Evolutionary conservation across 2,888 invertebrate species (phyloP), one percentile per base, ranked within the genome.

Genomic region (Digitonthophagus gazella): DNA sequence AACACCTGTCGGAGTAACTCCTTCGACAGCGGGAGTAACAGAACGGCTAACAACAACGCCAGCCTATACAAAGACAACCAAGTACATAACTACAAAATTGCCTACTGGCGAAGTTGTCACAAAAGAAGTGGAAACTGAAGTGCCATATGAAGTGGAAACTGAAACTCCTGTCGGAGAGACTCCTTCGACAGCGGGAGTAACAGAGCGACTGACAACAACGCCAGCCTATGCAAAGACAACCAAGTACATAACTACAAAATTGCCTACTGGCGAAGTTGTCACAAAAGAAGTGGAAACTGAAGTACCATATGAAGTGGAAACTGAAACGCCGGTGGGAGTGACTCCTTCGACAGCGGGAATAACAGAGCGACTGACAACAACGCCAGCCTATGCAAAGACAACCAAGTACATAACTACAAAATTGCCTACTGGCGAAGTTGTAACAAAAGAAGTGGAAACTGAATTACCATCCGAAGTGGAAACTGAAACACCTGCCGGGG

Each of bases 391-490:
- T 44, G 54, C 65, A 22, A 64, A 2, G 6, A 64, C 64, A 64
- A 70, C 5, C n/a, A 20, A n/a, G 5, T 2, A 11, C 54, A 16
- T 15, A 65, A 66, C 64, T n/a, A 66, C 15, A 54, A 66, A 66
- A 15, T 2, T 18, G 56, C 68, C 18, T 11, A 64, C 18, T 64
- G 22, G 15, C 3, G 64, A 64, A 19, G 16, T 5, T 20, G 19
- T 18, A 64, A 16, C 64, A 64, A 64, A 14, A 15, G 1, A 64
- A 16, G 2, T 64, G 8, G 8, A 14, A 3, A 18, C 64, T 3
- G 64, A 16, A 64, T 15, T 28, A 44, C 63, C 64, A 54, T 6
- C 4, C 18, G 20, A 19, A 15, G 4, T 20, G 15, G 15, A 20
- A 18, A 2, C 18, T 2, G 2, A 6, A 20, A 19, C 15, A 3